These are phyloP conservation scores for Scophthalmus maximus DNA, from an alignment of 2,113 vertebrate species.

Conservation along the genomic window DNA sequence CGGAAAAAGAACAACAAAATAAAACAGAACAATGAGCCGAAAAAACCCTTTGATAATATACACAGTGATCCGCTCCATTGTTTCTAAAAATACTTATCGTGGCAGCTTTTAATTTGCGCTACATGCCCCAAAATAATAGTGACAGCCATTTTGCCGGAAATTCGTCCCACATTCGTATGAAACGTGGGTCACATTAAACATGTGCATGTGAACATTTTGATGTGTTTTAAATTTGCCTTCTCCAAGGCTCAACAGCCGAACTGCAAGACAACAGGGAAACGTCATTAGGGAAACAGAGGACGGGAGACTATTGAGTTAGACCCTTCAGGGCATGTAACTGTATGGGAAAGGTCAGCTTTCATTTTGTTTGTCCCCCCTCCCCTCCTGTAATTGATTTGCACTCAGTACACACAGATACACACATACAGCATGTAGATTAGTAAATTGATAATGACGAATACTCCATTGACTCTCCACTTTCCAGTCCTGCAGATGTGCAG, in stretches of 20 bases:
- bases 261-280: background rate
- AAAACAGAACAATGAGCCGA: too few species aligned
- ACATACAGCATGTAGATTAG: background rate
- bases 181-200: too few species aligned
- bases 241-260: background rate
- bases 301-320: conserved; percentile 16
- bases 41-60: too few species aligned
- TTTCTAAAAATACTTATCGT: too few species aligned
- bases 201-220: too few species aligned
- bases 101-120: too few species aligned
- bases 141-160: too few species aligned
- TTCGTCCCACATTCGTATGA: too few species aligned
- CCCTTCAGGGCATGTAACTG: conserved; percentile 3
- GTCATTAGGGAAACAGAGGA: background rate
- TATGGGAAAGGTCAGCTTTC: conserved; percentile 5
- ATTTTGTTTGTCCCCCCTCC: background rate
- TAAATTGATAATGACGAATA: background rate
- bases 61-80: too few species aligned
- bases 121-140: too few species aligned
- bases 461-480: background rate
- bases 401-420: conserved; percentile 23
- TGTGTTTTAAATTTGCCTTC: too few species aligned
- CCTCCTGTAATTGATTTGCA: background rate
- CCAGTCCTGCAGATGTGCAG: conserved; percentile 1
- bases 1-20: too few species aligned